These are phyloP conservation scores for Myiotriccus ornatus DNA, from an alignment of 2,797 vertebrate genomes.

Conservation along the genomic window DNA sequence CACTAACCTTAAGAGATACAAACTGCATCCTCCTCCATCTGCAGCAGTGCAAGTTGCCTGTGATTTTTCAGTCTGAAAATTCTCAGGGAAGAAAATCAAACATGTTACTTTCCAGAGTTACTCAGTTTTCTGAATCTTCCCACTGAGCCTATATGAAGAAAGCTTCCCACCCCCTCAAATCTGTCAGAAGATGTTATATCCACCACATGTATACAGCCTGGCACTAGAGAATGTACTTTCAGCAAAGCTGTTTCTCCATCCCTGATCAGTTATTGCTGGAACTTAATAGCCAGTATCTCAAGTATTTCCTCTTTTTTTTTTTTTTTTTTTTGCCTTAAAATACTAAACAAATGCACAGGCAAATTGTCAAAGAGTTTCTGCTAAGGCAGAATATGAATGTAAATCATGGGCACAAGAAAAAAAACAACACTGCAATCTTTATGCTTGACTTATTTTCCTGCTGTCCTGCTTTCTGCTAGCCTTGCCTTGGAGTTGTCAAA, in stretches of 20 bases:
- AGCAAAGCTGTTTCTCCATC: neutral
- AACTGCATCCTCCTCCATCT: neutral
- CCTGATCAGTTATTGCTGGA: neutral
- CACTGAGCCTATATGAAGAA: neutral
- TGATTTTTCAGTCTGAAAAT: neutral
- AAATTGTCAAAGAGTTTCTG: neutral
- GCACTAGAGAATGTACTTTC: neutral
- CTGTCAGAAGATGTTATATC: neutral
- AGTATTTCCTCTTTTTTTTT: neutral
- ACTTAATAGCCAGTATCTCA: neutral
- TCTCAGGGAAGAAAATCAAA: neutral
- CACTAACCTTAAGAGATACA: neutral
- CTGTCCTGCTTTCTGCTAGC: neutral
- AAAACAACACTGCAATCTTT: neutral
- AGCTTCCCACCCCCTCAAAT: neutral
- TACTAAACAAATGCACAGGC: neutral
- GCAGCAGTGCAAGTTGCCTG: neutral
- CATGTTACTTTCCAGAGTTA: neutral
- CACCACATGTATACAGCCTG: neutral
- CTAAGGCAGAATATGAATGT: neutral
- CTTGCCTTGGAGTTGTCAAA: neutral
- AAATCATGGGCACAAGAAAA: neutral
- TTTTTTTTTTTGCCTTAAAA: neutral
- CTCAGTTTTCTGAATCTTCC: neutral
- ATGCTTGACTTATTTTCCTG: neutral